phyloP scores from a whole-genome alignment of 2,797 vertebrate species.

The Salarias fasciatus region DNA sequence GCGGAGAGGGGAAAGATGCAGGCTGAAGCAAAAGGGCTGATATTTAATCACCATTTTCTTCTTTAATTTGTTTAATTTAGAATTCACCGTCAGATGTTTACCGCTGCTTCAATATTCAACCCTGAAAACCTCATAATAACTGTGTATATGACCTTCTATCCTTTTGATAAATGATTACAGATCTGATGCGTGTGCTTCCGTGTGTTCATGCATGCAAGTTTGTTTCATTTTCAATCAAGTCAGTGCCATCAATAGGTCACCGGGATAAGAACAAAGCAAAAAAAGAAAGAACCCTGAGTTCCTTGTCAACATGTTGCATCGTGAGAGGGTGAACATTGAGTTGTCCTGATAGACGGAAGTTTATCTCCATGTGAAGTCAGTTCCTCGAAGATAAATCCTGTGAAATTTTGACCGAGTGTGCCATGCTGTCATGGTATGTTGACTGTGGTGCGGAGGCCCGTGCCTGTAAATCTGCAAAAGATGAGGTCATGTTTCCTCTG shows the following conservation, averaged over 20 bases:
- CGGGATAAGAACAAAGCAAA: conserved; percentile 8
- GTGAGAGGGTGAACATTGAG: neutral
- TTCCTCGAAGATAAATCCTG: conserved; percentile 30
- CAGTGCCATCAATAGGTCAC: neutral
- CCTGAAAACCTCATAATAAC: too few relatives aligned
- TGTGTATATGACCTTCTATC: too few relatives aligned
- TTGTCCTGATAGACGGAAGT: conserved; percentile 12
- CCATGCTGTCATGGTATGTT: conserved; percentile 32
- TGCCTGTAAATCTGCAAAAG: conserved; percentile 19
- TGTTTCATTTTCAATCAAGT: neutral
- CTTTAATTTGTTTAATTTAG: neutral
- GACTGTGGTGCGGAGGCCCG: neutral
- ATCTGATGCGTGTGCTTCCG: too few relatives aligned
- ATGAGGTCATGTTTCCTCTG: conserved; percentile 55
- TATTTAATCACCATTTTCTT: conserved; percentile 21
- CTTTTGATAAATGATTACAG: neutral
- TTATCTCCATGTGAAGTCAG: conserved; percentile 24
- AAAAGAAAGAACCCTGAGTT: neutral
- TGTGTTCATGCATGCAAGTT: neutral
- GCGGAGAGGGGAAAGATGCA: conserved; percentile 8
- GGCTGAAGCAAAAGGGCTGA: conserved; percentile 1
- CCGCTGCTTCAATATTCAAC: neutral
- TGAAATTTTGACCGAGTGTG: conserved; percentile 20
- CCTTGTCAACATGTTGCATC: conserved; percentile 15
- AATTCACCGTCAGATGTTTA: neutral